These are phyloP conservation scores for Lynx canadensis DNA, from an alignment of 2,113 vertebrate species.

Conservation along the genomic window DNA sequence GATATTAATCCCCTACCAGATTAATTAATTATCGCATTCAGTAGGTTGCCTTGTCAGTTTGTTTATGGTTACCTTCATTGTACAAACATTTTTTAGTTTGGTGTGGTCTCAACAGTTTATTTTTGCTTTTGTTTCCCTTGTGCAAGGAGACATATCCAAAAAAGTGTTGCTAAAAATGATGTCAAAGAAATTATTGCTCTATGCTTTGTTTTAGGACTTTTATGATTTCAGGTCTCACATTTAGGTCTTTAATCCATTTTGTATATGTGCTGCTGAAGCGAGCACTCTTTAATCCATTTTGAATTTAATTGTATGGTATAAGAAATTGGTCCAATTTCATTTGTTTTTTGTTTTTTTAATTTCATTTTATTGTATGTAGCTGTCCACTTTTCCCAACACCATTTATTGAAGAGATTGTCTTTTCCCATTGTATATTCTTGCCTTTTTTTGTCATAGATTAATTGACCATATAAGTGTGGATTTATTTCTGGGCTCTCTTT, in stretches of 20 bases:
- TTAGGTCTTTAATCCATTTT: no score
- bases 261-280: no score
- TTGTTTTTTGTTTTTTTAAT: background rate
- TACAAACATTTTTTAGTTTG: background rate
- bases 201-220: no score
- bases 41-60: background rate
- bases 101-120: background rate
- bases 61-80: background rate
- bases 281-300: no score
- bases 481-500: background rate
- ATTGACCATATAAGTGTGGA: background rate
- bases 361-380: background rate
- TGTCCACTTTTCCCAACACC: background rate
- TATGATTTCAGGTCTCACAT: no score
- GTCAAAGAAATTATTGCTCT: no score
- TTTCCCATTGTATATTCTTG: background rate
- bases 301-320: no score
- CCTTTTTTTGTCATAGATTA: background rate
- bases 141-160: no score
- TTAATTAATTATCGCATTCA: background rate
- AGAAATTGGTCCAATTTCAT: background rate
- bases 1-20: background rate
- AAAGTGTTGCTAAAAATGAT: no score
- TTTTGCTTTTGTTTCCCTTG: background rate
- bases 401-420: background rate